These are phyloP conservation scores for Apodemus sylvaticus DNA, from an alignment of 2,113 vertebrate genomes.

Conservation along the genomic window DNA sequence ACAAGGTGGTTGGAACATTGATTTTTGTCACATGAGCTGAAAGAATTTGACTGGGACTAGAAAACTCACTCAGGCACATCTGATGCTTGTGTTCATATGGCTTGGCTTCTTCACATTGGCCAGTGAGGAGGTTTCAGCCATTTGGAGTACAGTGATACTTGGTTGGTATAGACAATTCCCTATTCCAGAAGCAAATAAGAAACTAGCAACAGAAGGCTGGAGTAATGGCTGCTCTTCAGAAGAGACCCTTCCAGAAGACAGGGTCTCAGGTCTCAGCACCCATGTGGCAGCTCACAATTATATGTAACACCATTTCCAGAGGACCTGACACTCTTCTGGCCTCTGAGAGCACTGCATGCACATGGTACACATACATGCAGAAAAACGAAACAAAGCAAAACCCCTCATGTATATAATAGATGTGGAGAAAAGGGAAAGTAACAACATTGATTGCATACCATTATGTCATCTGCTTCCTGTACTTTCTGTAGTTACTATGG, in stretches of 20 bases:
- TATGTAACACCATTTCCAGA: neutral
- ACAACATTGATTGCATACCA: too few relatives aligned
- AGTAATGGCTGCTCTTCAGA: neutral
- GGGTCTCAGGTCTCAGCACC: neutral
- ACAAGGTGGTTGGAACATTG: neutral
- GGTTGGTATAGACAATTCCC: neutral
- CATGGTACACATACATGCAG: neutral
- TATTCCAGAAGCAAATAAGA: neutral
- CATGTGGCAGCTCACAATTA: neutral
- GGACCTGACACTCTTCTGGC: neutral
- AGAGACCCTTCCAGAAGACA: neutral
- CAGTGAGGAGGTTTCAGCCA: neutral
- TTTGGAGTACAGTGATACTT: neutral
- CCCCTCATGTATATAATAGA: too few relatives aligned
- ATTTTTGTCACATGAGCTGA: neutral
- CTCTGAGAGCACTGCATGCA: neutral
- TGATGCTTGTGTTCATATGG: neutral
- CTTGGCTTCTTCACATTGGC: neutral
- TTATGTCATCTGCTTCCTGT: neutral
- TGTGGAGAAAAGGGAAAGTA: neutral
- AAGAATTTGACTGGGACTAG: neutral
- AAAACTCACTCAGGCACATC: neutral
- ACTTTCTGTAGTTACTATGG: neutral
- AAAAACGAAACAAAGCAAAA: too few relatives aligned
- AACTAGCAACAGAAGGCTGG: neutral